Conservation (phyloP, 1,140 invertebrate genomes). For the Goniozus legneri region DNA sequence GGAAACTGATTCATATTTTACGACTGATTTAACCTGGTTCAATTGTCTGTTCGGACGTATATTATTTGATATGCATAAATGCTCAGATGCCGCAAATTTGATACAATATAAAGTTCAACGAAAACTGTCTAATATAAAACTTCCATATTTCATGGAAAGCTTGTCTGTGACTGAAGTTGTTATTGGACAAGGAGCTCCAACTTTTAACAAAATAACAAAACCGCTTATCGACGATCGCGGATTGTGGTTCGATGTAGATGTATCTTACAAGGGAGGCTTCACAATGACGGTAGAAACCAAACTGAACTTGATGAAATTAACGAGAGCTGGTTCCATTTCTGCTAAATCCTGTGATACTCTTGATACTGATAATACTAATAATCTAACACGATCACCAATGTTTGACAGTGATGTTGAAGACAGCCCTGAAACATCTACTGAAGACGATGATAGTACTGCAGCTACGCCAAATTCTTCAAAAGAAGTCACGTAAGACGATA, state of each 20-base stretch:
- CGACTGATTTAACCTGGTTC: constrained; percentile 60
- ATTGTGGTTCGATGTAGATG: constrained; percentile 88
- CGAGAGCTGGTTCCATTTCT: constrained; percentile 38
- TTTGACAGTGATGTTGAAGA: constrained; percentile 88
- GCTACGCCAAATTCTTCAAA: constrained; percentile 28
- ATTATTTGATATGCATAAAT: constrained; percentile 72
- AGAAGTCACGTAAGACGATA: constrained; percentile 41
- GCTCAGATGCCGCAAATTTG: constrained; percentile 60
- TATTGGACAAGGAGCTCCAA: constrained; percentile 72
- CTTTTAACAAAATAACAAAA: constrained; percentile 70
- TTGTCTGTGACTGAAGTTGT: constrained; percentile 73
- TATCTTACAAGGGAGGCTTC: constrained; percentile 84
- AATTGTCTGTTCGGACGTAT: constrained; percentile 74
- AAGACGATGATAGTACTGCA: constrained; percentile 64
- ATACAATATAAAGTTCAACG: constrained; percentile 77
- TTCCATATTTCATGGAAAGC: constrained; percentile 87
- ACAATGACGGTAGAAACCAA: constrained; percentile 93
- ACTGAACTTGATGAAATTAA: constrained; percentile 89
- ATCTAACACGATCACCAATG: constrained; percentile 52
- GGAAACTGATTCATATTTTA: constrained; percentile 9
- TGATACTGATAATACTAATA: constrained; percentile 24
- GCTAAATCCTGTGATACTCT: constrained; percentile 12
- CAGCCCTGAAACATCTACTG: constrained; percentile 85
- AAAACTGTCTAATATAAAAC: constrained; percentile 81
- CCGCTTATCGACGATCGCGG: constrained; percentile 82